Evolutionary conservation across 2,113 vertebrate genomes (phyloP).

Genomic region (Elephantulus edwardii): DNA sequence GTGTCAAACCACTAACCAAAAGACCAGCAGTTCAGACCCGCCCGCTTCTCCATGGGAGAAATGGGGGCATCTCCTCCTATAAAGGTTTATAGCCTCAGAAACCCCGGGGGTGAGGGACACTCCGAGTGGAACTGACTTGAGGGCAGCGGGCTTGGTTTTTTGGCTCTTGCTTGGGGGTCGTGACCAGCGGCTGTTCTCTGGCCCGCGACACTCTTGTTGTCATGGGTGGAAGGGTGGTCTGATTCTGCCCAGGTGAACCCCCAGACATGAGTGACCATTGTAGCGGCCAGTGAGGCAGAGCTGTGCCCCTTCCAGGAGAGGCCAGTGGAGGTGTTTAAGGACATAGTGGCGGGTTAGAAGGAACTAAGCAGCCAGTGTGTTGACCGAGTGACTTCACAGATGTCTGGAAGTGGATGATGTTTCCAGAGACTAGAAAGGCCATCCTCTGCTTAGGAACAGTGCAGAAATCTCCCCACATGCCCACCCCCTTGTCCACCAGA

Average conservation of each 20-base stretch:
- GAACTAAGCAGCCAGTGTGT: background rate
- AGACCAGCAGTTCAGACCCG: too few species aligned
- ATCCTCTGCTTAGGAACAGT: background rate
- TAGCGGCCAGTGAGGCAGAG: background rate
- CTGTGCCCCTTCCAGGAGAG: accelerated
- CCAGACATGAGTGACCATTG: accelerated
- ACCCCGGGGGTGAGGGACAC: too few species aligned
- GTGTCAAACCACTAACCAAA: too few species aligned
- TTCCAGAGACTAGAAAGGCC: slow-evolving; percentile 10
- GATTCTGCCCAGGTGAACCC: background rate
- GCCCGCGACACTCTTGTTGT: accelerated
- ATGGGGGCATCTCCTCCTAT: too few species aligned
- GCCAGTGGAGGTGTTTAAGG: accelerated
- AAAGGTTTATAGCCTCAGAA: too few species aligned
- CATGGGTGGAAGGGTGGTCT: accelerated
- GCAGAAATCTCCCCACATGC: background rate
- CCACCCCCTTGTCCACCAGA: too few species aligned
- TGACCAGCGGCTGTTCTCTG: background rate
- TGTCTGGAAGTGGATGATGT: background rate
- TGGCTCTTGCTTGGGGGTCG: background rate
- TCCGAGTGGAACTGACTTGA: too few species aligned
- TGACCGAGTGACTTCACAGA: background rate
- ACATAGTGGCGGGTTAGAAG: accelerated
- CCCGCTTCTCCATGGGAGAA: too few species aligned
- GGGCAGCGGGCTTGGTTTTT: too few species aligned